Evolutionary conservation across 2,113 vertebrate species (phyloP).

Genomic region (Caranx melampygus): DNA sequence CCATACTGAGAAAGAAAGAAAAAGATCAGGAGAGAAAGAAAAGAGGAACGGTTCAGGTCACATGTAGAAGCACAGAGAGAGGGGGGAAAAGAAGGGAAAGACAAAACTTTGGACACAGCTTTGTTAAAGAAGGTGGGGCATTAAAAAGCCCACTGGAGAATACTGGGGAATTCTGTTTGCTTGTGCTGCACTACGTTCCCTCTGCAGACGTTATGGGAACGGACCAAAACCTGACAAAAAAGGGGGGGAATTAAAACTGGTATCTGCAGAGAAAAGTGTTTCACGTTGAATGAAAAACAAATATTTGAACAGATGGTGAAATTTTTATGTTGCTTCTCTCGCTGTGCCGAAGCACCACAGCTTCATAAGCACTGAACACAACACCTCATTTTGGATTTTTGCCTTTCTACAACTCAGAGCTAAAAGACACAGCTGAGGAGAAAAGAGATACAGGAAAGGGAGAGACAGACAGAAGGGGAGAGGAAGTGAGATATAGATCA

Average conservation of each 20-base stretch:
- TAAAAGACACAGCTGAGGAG: conserved; percentile 53
- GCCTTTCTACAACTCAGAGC: conserved; percentile 42
- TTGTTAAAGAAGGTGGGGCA: conserved; percentile 66
- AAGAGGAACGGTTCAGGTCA: background rate
- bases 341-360: conserved; percentile 24
- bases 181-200: conserved; percentile 62
- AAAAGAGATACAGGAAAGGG: conserved; percentile 43
- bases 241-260: conserved; percentile 28
- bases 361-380: conserved; percentile 38
- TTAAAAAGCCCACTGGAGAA: conserved; percentile 68
- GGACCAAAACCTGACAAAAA: conserved; percentile 35
- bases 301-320: conserved; percentile 83
- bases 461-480: conserved; percentile 25
- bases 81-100: background rate
- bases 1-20: background rate
- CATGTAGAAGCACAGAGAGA: background rate
- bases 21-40: background rate
- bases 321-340: conserved; percentile 46
- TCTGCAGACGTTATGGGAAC: conserved; percentile 65
- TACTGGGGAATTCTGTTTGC: conserved; percentile 75
- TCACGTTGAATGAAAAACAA: conserved; percentile 72
- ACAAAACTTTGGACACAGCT: conserved; percentile 50
- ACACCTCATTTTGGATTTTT: conserved; percentile 50
- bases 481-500: conserved; percentile 67
- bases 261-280: conserved; percentile 61